A percentile compares a stretch with the other conserved stretches of the same genome.
Conservation (phyloP, 2,797 vertebrate species). For the Pseudomugil tenellus region DNA sequence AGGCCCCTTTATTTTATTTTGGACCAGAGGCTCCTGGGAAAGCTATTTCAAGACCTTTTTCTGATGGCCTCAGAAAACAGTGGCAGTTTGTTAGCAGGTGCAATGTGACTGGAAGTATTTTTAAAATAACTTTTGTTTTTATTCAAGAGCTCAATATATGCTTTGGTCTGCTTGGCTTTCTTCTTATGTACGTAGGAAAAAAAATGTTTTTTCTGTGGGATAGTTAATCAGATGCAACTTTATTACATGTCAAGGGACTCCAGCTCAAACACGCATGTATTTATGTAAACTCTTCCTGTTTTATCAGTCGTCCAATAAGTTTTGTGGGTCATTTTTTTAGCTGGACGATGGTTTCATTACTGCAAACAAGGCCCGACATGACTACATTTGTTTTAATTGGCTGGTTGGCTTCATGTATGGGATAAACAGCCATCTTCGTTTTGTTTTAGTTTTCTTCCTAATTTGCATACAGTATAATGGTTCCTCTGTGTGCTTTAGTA, state of each 20-base stretch:
- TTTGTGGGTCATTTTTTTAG: conserved; percentile 3
- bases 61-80: conserved; percentile 74
- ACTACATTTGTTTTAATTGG: not conserved
- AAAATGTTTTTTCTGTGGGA: conserved; percentile 3
- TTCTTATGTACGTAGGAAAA: not conserved
- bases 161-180: conserved; percentile 29
- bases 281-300: not conserved
- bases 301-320: not conserved
- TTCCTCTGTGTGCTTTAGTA: not conserved
- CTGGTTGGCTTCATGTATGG: not conserved
- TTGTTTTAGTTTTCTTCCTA: not conserved
- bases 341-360: not conserved
- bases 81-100: conserved; percentile 81
- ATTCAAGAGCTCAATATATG: conserved; percentile 43
- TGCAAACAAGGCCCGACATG: not conserved
- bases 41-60: conserved; percentile 83
- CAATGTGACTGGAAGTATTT: conserved; percentile 57
- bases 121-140: conserved; percentile 55
- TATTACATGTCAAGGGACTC: conserved; percentile 7
- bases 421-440: not conserved
- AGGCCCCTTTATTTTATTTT: conserved; percentile 80
- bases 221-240: conserved; percentile 11
- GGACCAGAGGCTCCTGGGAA: conserved; percentile 86
- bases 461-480: not conserved
- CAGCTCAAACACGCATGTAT: conserved; percentile 12